These are phyloP conservation scores for Gandaritis pyraliata DNA, from an alignment of 2,888 invertebrate genomes.

Conservation along the genomic window DNA sequence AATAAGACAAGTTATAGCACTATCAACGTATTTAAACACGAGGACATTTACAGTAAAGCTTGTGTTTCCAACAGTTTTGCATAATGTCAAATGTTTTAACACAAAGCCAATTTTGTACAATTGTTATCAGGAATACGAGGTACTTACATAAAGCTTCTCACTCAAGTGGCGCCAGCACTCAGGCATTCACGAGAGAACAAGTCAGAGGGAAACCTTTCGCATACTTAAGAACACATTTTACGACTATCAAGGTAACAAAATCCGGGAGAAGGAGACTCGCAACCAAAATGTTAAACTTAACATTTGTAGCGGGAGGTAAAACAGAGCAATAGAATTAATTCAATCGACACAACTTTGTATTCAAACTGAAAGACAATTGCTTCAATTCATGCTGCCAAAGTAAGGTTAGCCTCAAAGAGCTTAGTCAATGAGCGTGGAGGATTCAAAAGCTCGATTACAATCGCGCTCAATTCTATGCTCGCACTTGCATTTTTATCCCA, in stretches of 20 bases:
- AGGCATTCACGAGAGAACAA: conserved; percentile 39
- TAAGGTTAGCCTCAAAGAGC: conserved; percentile 71
- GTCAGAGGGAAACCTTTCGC: conserved; percentile 49
- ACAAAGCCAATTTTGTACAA: conserved; percentile 13
- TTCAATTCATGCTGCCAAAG: conserved; percentile 68
- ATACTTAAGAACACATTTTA: conserved; percentile 48
- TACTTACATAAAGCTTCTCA: conserved; percentile 31
- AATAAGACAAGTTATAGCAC: conserved; percentile 18
- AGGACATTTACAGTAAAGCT: conserved; percentile 6
- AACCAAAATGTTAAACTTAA: conserved; percentile 71
- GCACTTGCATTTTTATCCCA: neutral
- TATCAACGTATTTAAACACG: conserved; percentile 3
- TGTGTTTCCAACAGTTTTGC: conserved; percentile 1
- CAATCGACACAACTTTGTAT: conserved; percentile 77
- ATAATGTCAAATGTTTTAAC: conserved; percentile 8
- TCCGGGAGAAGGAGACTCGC: conserved; percentile 55
- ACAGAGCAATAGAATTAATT: conserved; percentile 81
- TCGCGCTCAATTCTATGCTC: neutral
- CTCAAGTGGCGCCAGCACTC: conserved; percentile 38
- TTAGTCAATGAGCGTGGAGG: conserved; percentile 63
- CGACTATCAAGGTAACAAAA: conserved; percentile 55
- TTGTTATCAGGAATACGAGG: conserved; percentile 14
- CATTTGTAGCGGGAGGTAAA: conserved; percentile 71
- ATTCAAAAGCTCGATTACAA: conserved; percentile 30
- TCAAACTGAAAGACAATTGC: conserved; percentile 74